Percentiles rank a stretch among this genome's conserved stretches.
Evolutionary conservation across 23 tunicate species (phyloP).

Genomic region (Pegea sp.): DNA sequence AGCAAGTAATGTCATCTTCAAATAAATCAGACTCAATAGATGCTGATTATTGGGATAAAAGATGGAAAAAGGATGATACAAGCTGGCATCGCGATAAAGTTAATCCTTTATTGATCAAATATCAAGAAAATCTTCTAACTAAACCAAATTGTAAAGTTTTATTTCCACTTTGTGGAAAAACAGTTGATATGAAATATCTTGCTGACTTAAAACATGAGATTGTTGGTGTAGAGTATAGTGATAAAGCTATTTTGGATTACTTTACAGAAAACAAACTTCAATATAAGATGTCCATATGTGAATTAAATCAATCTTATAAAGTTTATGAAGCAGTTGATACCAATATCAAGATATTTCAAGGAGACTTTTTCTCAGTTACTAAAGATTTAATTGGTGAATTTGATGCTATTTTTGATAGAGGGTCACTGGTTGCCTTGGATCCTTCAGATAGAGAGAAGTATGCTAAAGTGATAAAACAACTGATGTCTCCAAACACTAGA

Average conservation of each 20-base stretch:
- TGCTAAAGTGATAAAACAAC: constrained; percentile 5
- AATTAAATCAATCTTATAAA: too few species aligned
- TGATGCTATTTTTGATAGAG: constrained; percentile 65
- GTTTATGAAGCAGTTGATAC: constrained; percentile 14
- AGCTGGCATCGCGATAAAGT: constrained; percentile 3
- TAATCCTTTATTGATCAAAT: not conserved
- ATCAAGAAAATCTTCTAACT: not conserved
- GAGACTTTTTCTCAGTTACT: constrained; percentile 31
- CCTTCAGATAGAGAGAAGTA: constrained; percentile 7
- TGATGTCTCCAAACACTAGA: constrained; percentile 9
- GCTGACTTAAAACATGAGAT: constrained; percentile 59
- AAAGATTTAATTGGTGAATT: constrained; percentile 18
- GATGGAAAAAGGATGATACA: not conserved
- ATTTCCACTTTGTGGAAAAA: constrained; percentile 63
- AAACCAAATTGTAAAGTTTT: constrained; percentile 10
- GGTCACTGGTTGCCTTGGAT: constrained; percentile 27
- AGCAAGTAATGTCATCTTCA: too few species aligned
- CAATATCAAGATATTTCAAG: constrained; percentile 38
- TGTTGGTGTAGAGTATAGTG: constrained; percentile 51
- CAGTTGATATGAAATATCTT: constrained; percentile 40
- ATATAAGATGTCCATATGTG: not conserved
- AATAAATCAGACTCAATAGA: too few species aligned
- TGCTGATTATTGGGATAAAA: constrained; percentile 2
- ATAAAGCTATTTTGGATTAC: constrained; percentile 18
- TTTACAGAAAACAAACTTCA: constrained; percentile 19